Percentiles rank a stretch among this genome's conserved stretches.
phyloP scores from a whole-genome alignment of 2,797 vertebrate species.

The Xiphorhynchus erythropygius region DNA sequence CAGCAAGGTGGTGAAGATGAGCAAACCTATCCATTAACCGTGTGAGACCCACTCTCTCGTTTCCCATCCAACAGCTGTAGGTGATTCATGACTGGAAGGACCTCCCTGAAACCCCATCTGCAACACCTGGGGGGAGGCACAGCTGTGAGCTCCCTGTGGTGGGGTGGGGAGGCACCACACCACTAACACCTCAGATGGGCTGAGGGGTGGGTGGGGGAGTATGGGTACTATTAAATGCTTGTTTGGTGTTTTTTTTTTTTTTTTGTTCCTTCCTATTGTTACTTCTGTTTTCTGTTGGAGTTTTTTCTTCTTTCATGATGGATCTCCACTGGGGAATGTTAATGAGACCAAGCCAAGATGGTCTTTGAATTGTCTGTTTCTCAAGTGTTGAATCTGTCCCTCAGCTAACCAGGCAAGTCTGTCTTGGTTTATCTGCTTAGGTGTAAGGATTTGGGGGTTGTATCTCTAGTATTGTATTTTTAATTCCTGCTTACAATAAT shows the following conservation, averaged over 20 bases:
- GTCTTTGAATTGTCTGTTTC: background rate
- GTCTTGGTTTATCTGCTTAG: slow-evolving; percentile 24
- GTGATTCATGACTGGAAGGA: slow-evolving; percentile 19
- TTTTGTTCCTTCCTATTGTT: background rate
- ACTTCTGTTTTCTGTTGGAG: background rate
- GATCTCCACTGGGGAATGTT: background rate
- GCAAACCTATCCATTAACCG: slow-evolving; percentile 39
- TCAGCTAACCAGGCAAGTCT: slow-evolving; percentile 18
- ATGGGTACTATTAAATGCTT: background rate
- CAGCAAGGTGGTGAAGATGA: slow-evolving; percentile 62
- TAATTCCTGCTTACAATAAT: slow-evolving; percentile 35
- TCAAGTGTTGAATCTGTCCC: background rate
- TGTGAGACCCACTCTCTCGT: background rate
- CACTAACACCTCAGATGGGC: background rate
- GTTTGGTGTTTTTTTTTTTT: too few relatives aligned
- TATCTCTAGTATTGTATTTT: background rate
- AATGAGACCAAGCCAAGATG: background rate
- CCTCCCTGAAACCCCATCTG: background rate
- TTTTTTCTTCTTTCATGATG: background rate
- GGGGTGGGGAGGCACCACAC: background rate
- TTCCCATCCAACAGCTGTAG: slow-evolving; percentile 28
- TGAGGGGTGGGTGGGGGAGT: background rate
- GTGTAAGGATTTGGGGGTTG: background rate
- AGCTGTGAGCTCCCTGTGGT: slow-evolving; percentile 14
- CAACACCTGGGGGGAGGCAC: slow-evolving; percentile 51